Conservation (phyloP, 2,113 vertebrate species). For the Pitta sordida region DNA sequence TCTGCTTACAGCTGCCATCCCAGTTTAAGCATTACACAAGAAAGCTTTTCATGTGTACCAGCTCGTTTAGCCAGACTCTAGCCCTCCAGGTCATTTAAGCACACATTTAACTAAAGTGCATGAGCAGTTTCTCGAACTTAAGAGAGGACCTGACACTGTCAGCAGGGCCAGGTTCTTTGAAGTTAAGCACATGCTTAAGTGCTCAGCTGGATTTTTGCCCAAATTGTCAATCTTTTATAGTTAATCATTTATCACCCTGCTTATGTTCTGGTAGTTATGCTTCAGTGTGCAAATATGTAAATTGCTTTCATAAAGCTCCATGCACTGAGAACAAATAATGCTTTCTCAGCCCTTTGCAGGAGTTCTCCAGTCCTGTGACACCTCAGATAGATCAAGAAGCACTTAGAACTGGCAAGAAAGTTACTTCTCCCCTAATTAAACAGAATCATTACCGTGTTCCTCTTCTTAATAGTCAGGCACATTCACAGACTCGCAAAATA, state of each 20-base stretch:
- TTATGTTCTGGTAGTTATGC: conserved; percentile 35
- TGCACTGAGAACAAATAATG: conserved; percentile 22
- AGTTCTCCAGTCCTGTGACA: neutral
- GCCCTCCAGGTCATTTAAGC: neutral
- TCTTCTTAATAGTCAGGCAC: neutral
- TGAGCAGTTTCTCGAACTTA: neutral
- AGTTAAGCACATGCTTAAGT: conserved; percentile 40
- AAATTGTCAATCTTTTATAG: conserved; percentile 20
- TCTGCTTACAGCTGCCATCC: neutral
- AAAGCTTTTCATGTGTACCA: neutral
- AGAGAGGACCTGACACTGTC: neutral
- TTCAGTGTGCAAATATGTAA: conserved; percentile 60
- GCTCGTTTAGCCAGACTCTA: neutral
- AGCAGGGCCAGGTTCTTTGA: neutral
- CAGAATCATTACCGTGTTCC: neutral
- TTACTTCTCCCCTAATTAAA: conserved; percentile 35
- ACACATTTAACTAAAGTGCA: neutral
- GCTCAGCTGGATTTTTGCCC: conserved; percentile 18
- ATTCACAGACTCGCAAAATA: neutral
- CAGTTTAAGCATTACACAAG: fast-evolving
- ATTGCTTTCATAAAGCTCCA: conserved; percentile 25
- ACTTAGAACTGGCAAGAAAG: conserved; percentile 21
- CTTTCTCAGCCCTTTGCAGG: conserved; percentile 39
- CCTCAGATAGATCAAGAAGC: conserved; percentile 18
- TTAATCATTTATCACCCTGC: conserved; percentile 38